phyloP scores from a whole-genome alignment of 2,888 invertebrate genomes.

The Hirtodrosophila duncani region DNA sequence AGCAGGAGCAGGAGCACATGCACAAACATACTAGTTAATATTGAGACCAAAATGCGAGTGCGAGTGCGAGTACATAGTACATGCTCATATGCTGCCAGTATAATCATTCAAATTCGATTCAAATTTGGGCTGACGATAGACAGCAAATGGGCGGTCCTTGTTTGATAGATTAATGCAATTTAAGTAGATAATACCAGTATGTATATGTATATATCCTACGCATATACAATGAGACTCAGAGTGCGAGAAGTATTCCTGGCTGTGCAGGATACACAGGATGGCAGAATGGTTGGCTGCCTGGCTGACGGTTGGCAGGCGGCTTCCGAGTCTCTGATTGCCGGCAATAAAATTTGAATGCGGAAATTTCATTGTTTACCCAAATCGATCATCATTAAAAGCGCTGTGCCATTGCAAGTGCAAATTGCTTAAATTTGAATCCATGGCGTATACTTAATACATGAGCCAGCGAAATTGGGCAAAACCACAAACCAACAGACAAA shows the following conservation, averaged over 20 bases:
- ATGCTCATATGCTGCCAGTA: too few species aligned
- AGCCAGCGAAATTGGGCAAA: constrained; percentile 4
- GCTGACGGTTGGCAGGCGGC: constrained; percentile 46
- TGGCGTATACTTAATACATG: constrained; percentile 64
- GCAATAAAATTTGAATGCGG: constrained; percentile 70
- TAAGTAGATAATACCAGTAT: constrained; percentile 43
- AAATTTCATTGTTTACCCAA: constrained; percentile 69
- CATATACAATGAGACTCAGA: too few species aligned
- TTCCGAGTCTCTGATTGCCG: constrained; percentile 56
- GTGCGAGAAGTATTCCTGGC: too few species aligned
- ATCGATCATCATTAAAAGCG: constrained; percentile 70
- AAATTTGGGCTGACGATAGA: constrained; percentile 49
- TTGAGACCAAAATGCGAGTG: too few species aligned
- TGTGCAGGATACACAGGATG: too few species aligned
- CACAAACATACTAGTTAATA: too few species aligned
- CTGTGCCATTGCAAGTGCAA: constrained; percentile 40
- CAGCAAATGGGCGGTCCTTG: constrained; percentile 53
- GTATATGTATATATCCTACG: constrained; percentile 3
- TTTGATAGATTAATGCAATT: constrained; percentile 59
- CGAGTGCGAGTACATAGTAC: too few species aligned
- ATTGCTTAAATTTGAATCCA: constrained; percentile 61
- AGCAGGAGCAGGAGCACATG: too few species aligned
- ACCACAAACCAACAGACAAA: too few species aligned
- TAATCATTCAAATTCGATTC: constrained; percentile 40
- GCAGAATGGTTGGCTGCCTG: not conserved